These are phyloP conservation scores for Xiphorhynchus elegans DNA, from an alignment of 2,113 vertebrate genomes.

Conservation along the genomic window DNA sequence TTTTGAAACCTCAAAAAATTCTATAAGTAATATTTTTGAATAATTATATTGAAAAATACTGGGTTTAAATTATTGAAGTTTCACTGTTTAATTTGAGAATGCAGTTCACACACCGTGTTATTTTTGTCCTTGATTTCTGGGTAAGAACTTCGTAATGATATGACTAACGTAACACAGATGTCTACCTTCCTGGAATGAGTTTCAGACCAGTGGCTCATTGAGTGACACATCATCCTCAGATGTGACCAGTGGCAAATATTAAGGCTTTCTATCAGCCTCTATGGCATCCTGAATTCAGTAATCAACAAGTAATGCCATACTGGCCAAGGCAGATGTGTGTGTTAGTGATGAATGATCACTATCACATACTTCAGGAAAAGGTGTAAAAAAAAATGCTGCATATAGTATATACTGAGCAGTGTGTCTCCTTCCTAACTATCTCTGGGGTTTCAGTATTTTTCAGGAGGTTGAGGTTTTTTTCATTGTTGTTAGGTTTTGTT, in stretches of 20 bases:
- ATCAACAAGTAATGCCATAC: neutral
- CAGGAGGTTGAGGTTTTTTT: fast-evolving
- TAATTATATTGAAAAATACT: neutral
- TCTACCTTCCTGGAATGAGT: neutral
- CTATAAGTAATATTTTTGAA: neutral
- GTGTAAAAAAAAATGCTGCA: neutral
- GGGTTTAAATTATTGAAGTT: neutral
- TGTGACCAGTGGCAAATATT: neutral
- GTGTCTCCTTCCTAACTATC: neutral
- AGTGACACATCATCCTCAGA: neutral
- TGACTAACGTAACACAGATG: neutral
- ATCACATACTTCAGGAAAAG: neutral
- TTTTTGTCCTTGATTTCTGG: neutral
- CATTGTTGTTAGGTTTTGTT: neutral
- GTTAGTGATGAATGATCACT: neutral
- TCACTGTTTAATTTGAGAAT: neutral
- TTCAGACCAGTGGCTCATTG: neutral
- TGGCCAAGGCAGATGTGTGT: neutral
- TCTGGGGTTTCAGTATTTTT: neutral
- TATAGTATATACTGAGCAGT: neutral
- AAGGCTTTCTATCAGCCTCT: neutral
- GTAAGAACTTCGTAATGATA: neutral
- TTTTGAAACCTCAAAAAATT: neutral
- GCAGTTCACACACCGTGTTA: neutral
- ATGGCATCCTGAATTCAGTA: neutral